Conservation (phyloP, 2,797 vertebrate species). For the Alectoris magna region DNA sequence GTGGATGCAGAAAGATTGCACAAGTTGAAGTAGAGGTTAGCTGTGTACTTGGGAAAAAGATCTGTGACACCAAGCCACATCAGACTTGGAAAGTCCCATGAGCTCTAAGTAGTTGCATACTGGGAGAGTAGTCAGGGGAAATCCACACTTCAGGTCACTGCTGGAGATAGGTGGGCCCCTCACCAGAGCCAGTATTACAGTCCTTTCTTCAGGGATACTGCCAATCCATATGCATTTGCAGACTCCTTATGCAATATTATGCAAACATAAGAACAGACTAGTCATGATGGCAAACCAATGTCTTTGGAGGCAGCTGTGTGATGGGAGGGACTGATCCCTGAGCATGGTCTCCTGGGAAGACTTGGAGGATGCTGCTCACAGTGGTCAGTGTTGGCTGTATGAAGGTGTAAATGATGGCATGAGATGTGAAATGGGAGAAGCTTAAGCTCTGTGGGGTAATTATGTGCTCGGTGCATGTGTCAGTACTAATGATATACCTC, state of each 20-base stretch:
- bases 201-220: not conserved
- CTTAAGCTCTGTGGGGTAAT: not conserved
- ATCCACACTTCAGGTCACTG: not conserved
- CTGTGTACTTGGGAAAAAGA: not conserved
- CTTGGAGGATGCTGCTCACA: rapidly evolving
- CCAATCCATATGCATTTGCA: rapidly evolving
- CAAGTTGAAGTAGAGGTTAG: not conserved
- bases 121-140: not conserved
- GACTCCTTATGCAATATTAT: not conserved
- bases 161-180: not conserved
- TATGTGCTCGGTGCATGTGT: not conserved
- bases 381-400: not conserved
- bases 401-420: rapidly evolving
- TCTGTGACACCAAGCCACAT: not conserved
- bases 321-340: rapidly evolving
- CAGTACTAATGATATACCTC: not conserved
- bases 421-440: not conserved
- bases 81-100: not conserved
- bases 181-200: not conserved
- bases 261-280: not conserved
- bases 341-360: rapidly evolving
- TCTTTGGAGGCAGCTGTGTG: not conserved
- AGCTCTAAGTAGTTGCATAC: not conserved
- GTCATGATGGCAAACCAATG: rapidly evolving
- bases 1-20: not conserved